Evolutionary conservation across 2,888 invertebrate genomes (phyloP), one percentile per base, ranked within the genome.

Genomic region (Plemyria rubiginata): DNA sequence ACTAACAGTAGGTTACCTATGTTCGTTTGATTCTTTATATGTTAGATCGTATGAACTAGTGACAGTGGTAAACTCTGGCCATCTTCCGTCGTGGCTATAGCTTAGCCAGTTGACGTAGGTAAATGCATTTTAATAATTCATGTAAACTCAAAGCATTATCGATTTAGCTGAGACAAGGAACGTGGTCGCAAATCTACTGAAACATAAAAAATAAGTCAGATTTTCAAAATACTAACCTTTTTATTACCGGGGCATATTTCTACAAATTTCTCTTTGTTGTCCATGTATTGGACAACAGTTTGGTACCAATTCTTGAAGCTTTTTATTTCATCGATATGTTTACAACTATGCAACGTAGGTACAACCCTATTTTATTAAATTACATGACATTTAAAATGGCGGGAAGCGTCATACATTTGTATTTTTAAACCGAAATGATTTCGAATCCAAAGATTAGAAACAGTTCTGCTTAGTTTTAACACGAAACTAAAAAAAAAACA

Each of bases 361-460:
- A 66, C 66, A 66, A 66, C 66, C 58, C 63, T 66, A 66, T 56
- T 57, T 55, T 54, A 51, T 16, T 63, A 58, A 55, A 63, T 62
- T 60, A 60, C 46, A 61, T 72, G 69, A 63, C 72, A 72, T 64
- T 53, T 53, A 70, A 73, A 76, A 74, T 75, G 78, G 78, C 78
- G 78, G 78, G 78, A 80, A 62, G 65, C 51, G 68, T 70, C 60
- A 66, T 60, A 50, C 59, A 67, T 70, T 69, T 45, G 55, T 60
- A 55, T 60, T 69, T 67, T 53, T 51, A 49, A 54, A 49, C 60
- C 61, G 65, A 16, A 65, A 65, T 55, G 15, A 6, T 46, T 49
- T 43, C 13, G 9, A 49, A 54, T 12, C 16, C 46, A 32, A 28
- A 22, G 12, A 38, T 52, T 40, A 52, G 3, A 16, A 16, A 11